Conservation (phyloP, 2,888 invertebrate genomes). For the Stenurella melanura region DNA sequence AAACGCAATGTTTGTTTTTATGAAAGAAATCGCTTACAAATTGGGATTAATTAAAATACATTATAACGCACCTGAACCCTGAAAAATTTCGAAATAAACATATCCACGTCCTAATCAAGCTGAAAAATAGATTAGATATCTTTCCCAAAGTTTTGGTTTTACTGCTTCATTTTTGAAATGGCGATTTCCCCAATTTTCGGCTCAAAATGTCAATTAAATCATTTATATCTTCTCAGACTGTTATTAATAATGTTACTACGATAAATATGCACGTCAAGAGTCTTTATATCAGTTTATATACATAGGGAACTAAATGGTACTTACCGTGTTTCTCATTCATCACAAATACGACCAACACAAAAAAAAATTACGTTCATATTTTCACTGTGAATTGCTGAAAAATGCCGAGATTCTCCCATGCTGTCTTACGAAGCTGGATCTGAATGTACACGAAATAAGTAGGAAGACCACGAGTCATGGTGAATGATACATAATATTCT, state of each 20-base stretch:
- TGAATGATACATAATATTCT: too few species aligned
- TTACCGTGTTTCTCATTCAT: background rate
- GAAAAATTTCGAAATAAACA: background rate
- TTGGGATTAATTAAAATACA: too few species aligned
- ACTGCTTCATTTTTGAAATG: background rate
- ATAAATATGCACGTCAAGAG: background rate
- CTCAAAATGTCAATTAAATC: background rate
- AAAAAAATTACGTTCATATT: background rate
- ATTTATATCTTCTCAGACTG: background rate
- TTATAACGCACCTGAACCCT: background rate
- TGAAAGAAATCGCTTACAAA: too few species aligned
- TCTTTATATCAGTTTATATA: conserved; percentile 5
- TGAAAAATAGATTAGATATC: background rate
- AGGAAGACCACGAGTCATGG: too few species aligned
- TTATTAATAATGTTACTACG: background rate
- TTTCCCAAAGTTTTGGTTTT: background rate
- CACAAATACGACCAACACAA: background rate
- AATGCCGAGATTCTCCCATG: background rate
- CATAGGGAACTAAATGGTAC: background rate
- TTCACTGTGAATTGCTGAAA: background rate
- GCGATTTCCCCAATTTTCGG: background rate
- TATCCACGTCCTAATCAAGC: background rate
- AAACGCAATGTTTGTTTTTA: too few species aligned
- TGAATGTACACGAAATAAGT: too few species aligned
- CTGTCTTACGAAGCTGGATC: background rate